Percentiles rank a stretch among this genome's conserved stretches.
These are phyloP conservation scores for Microtus ochrogaster DNA, from an alignment of 2,113 vertebrate species.

Conservation along the genomic window DNA sequence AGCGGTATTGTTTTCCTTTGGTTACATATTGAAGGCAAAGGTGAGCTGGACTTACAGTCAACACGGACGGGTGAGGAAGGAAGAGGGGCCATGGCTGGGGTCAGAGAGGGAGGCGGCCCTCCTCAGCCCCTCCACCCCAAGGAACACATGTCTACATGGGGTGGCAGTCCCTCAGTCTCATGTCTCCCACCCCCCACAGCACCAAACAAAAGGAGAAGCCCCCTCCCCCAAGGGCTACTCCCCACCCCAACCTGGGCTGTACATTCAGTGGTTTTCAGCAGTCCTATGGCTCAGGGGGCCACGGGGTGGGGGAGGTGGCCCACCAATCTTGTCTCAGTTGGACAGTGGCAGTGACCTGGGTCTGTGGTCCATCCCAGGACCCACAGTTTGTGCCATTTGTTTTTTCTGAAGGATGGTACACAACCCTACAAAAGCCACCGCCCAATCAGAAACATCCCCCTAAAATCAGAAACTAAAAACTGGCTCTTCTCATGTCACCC, in stretches of 20 bases:
- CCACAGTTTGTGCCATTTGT: slow-evolving; percentile 86
- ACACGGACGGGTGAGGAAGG: slow-evolving; percentile 71
- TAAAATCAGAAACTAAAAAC: slow-evolving; percentile 81
- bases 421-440: slow-evolving; percentile 73
- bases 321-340: slow-evolving; percentile 75
- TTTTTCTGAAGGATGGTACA: slow-evolving; percentile 71
- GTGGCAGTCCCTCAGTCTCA: slow-evolving; percentile 60
- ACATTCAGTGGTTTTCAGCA: slow-evolving; percentile 89
- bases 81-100: slow-evolving; percentile 72
- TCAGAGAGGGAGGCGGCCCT: slow-evolving; percentile 69
- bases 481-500: slow-evolving; percentile 80
- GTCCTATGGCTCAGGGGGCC: slow-evolving; percentile 89
- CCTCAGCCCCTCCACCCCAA: slow-evolving; percentile 75
- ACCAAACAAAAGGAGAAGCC: slow-evolving; percentile 74
- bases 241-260: slow-evolving; percentile 82
- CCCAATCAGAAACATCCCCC: slow-evolving; percentile 74
- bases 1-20: slow-evolving; percentile 86
- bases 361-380: slow-evolving; percentile 72
- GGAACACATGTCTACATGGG: slow-evolving; percentile 71
- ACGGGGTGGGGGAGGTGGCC: slow-evolving; percentile 71
- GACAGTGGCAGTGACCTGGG: slow-evolving; percentile 79
- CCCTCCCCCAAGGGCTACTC: slow-evolving; percentile 75
- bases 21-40: slow-evolving; percentile 87
- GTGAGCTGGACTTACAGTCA: slow-evolving; percentile 78
- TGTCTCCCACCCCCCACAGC: slow-evolving; percentile 70